Percentiles rank a stretch among this genome's conserved stretches.
phyloP scores from a whole-genome alignment of 2,113 vertebrate genomes.

The Menura novaehollandiae region DNA sequence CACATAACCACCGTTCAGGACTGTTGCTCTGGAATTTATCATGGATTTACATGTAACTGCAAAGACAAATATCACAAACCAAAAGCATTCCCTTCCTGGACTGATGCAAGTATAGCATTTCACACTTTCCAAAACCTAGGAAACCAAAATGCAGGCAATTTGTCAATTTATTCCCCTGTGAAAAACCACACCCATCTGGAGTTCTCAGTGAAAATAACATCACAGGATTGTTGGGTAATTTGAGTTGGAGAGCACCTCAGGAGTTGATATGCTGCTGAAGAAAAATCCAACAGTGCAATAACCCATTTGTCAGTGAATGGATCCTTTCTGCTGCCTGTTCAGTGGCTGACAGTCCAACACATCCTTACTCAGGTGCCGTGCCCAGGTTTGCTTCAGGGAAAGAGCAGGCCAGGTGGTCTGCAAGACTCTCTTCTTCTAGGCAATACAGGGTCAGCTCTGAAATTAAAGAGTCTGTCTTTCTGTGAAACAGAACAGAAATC shows the following conservation, averaged over 20 bases:
- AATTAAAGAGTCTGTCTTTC: not conserved
- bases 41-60: not conserved
- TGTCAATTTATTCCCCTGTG: not conserved
- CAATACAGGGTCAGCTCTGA: not conserved
- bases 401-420: not conserved
- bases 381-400: not conserved
- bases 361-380: not conserved
- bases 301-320: not conserved
- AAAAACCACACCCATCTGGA: not conserved
- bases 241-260: not conserved
- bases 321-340: not conserved
- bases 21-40: not conserved
- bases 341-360: not conserved
- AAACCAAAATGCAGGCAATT: not conserved
- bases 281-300: not conserved
- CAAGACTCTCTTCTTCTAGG: not conserved
- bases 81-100: not conserved
- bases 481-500: not conserved
- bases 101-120: not conserved
- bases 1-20: not conserved
- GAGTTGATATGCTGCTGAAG: not conserved
- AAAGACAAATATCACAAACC: not conserved
- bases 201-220: not conserved
- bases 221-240: not conserved
- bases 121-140: not conserved